Conservation (phyloP, 2,888 invertebrate species). For the Xestia rhomboidea region DNA sequence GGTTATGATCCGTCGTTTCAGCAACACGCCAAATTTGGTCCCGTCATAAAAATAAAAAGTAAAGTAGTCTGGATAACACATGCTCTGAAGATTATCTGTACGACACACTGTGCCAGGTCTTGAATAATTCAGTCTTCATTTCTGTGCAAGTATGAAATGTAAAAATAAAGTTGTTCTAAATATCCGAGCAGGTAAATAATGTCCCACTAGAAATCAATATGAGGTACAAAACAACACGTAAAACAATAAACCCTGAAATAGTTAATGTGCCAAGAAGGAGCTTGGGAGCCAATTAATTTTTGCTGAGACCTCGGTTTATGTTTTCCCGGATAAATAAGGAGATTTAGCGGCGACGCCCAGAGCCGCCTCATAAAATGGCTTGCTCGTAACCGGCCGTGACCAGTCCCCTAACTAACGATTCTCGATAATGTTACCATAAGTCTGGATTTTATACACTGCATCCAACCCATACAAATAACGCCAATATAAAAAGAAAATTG, state of each 20-base stretch:
- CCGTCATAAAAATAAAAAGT: slow-evolving; percentile 88
- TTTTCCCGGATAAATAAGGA: slow-evolving; percentile 89
- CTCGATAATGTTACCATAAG: slow-evolving; percentile 72
- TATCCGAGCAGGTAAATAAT: slow-evolving; percentile 46
- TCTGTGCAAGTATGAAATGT: slow-evolving; percentile 61
- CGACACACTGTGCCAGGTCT: slow-evolving; percentile 67
- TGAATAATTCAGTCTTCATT: slow-evolving; percentile 67
- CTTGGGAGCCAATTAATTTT: slow-evolving; percentile 89
- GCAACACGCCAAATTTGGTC: slow-evolving; percentile 87
- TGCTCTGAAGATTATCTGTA: slow-evolving; percentile 78
- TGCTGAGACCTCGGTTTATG: slow-evolving; percentile 88
- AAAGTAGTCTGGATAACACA: slow-evolving; percentile 84
- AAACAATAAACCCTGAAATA: slow-evolving; percentile 81
- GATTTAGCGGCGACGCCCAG: slow-evolving; percentile 87
- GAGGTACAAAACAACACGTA: slow-evolving; percentile 63
- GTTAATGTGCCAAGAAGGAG: slow-evolving; percentile 85
- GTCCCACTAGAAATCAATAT: slow-evolving; percentile 54
- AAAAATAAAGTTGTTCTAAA: slow-evolving; percentile 44
- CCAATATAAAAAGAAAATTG: neutral
- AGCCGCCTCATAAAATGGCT: slow-evolving; percentile 85
- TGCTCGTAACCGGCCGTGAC: slow-evolving; percentile 84
- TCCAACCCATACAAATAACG: slow-evolving; percentile 14
- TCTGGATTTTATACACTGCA: slow-evolving; percentile 40
- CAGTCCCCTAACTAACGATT: slow-evolving; percentile 81
- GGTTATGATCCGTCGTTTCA: slow-evolving; percentile 88